Conservation (phyloP, 2,797 vertebrate species). For the Oreortyx pictus region DNA sequence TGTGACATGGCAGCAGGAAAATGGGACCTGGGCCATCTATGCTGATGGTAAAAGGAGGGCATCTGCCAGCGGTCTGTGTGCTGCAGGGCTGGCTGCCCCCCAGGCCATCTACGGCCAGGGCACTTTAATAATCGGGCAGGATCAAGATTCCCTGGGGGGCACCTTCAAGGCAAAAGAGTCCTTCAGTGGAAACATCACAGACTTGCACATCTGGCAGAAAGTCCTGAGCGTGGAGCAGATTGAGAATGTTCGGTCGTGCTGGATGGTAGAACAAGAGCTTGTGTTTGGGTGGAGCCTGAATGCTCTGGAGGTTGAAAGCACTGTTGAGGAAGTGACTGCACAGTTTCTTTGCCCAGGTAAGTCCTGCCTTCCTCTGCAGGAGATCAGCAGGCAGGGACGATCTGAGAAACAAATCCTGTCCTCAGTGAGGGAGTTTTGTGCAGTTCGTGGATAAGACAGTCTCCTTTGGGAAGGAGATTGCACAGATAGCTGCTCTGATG, state of each 20-base stretch:
- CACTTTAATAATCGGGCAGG: constrained; percentile 91
- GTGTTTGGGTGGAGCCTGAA: constrained; percentile 83
- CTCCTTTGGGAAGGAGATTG: neutral
- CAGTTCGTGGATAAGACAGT: neutral
- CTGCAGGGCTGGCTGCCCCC: constrained; percentile 43
- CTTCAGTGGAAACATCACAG: constrained; percentile 91
- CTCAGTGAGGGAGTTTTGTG: neutral
- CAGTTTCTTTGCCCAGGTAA: constrained; percentile 80
- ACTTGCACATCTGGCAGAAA: constrained; percentile 85
- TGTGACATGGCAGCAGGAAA: constrained; percentile 82
- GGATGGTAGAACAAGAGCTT: constrained; percentile 36
- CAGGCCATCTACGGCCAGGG: constrained; percentile 83
- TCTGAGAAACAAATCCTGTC: accelerated
- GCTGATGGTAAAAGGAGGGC: constrained; percentile 83
- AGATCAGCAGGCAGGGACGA: accelerated
- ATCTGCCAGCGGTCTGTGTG: constrained; percentile 70
- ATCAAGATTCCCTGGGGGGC: constrained; percentile 91
- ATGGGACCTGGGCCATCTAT: constrained; percentile 84
- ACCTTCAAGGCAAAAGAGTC: constrained; percentile 87
- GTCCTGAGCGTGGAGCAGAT: constrained; percentile 79
- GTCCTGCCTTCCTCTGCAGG: neutral
- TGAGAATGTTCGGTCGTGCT: constrained; percentile 78
- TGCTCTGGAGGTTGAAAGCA: constrained; percentile 73
- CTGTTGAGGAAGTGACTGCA: constrained; percentile 66
- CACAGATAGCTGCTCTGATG: neutral